Evolutionary conservation across 1,140 invertebrate genomes (phyloP), one percentile per base, ranked within the genome.

Genomic region (Drosophila rufa): DNA sequence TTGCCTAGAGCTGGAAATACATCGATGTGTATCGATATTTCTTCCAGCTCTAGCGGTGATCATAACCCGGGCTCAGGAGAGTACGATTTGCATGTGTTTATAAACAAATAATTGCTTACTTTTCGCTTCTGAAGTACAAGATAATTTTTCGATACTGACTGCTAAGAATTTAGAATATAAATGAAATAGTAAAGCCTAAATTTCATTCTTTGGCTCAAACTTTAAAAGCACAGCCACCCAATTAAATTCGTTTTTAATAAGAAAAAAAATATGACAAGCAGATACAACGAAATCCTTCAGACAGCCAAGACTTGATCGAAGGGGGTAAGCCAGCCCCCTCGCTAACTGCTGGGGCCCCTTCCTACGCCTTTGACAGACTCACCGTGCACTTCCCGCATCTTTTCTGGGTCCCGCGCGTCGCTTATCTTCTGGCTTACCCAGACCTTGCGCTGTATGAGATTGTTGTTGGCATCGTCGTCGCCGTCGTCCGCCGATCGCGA

Each of bases 361-460:
- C n/a, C 48, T 27, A 17, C 48, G 27, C 12, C n/a, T 2, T 43
- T n/a, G 6, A 2, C n/a, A 6, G 3, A 78, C 76, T 43, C 33
- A 92, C 91, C 86, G 14, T 92, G 81, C 3, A 92, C 62, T 9
- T 80, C 59, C 50, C 76, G 84, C 86, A 92, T 91, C 68, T 91
- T 92, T 0, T 62, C 57, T 0, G 61, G 50, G 42, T 92, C 79
- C 11, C 55, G 55, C 1, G 66, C 47, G n/a, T 92, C 86, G 19
- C 47, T 61, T 1, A 92, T 73, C 30, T 79, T 91, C 27, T 92
- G 73, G 46, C 66, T 92, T 0, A 92, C 81, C 42, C 62, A 78
- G 3, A 91, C 66, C 58, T 92, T 92, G 0, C 57, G 69, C 38
- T 92, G 91, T 2, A 66, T 53, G 4, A 62, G 38, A 51, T 89